phyloP scores from a whole-genome alignment of 1,140 invertebrate genomes.

The Aphis gossypii region DNA sequence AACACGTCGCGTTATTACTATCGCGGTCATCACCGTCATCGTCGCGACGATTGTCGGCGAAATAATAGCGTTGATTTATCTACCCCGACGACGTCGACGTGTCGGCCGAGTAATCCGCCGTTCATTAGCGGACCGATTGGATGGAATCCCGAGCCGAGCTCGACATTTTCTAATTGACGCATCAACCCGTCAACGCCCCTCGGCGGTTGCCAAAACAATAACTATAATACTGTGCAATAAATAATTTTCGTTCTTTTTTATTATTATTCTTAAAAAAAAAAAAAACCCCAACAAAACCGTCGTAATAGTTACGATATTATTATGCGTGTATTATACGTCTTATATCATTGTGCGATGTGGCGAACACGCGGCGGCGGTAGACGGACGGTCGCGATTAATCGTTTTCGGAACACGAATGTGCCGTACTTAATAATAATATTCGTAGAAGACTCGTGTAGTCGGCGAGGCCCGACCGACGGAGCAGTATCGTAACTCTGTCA shows the following conservation, averaged over 20 bases:
- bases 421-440: background rate
- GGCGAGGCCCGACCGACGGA: background rate
- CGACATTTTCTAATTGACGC: background rate
- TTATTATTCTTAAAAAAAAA: background rate
- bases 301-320: background rate
- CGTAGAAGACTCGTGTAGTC: background rate
- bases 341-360: background rate
- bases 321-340: background rate
- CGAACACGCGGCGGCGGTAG: too few species aligned
- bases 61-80: constrained; percentile 19
- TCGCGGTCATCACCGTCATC: background rate
- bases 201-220: background rate
- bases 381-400: background rate
- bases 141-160: background rate
- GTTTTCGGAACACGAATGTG: background rate
- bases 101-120: background rate
- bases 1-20: background rate
- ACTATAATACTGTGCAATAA: constrained; percentile 13
- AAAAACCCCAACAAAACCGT: background rate
- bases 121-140: constrained; percentile 15
- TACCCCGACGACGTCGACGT: background rate
- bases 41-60: background rate
- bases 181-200: background rate
- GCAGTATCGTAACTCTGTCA: background rate
- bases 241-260: background rate